Evolutionary conservation across 2,113 vertebrate genomes (phyloP).

Genomic region (Aptenodytes patagonicus): DNA sequence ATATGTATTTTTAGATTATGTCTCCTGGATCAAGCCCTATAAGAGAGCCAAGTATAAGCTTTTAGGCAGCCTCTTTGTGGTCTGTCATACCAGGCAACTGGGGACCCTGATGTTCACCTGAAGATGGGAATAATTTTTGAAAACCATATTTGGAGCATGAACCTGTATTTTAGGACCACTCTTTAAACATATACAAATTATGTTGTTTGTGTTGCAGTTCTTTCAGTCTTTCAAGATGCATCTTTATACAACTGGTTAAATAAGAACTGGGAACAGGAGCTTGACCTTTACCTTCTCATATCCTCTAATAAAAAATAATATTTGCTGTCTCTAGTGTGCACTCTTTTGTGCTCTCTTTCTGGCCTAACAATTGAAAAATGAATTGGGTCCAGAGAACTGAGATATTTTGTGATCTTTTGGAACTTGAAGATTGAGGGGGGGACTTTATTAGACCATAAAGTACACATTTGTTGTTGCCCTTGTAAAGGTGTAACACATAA

Average conservation of each 20-base stretch:
- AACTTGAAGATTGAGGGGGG: background rate
- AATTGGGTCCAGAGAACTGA: background rate
- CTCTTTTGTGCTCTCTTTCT: background rate
- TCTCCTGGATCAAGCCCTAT: background rate
- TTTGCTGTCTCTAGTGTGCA: background rate
- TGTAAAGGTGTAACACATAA: background rate
- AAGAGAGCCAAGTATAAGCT: background rate
- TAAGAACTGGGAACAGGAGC: background rate
- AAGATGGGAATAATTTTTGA: background rate
- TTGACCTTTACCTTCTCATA: background rate
- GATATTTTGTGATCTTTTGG: background rate
- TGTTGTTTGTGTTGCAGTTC: rapidly evolving
- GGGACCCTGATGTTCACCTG: background rate
- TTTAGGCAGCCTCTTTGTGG: background rate
- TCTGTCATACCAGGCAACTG: rapidly evolving
- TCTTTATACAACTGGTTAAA: background rate
- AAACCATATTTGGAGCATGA: background rate
- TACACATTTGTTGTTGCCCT: background rate
- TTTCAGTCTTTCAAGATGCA: background rate
- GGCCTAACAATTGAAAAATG: background rate
- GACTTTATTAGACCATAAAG: background rate
- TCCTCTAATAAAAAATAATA: background rate
- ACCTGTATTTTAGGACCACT: background rate
- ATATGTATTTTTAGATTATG: background rate
- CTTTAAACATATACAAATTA: background rate